Percentiles rank a stretch among this genome's conserved stretches.
Conservation (phyloP, 2,888 invertebrate species). For the Caenorhabditis auriculariae region DNA sequence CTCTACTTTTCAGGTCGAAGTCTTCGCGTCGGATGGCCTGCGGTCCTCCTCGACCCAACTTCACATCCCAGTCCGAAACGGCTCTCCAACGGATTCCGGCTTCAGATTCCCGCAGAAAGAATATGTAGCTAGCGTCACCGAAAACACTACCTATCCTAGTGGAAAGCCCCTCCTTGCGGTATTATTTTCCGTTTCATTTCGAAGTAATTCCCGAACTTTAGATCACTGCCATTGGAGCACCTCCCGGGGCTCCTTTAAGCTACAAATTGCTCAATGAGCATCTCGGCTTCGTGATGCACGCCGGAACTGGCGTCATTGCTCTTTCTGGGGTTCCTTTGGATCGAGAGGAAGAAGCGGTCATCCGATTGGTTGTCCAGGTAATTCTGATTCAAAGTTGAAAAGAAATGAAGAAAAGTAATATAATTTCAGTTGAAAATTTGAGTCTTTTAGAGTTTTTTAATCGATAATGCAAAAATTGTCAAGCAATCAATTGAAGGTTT, state of each 20-base stretch:
- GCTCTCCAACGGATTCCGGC: conserved; percentile 2
- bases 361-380: conserved; percentile 82
- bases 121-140: conserved; percentile 36
- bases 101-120: conserved; percentile 33
- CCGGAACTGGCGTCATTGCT: conserved; percentile 85
- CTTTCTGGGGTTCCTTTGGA: conserved; percentile 83
- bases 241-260: conserved; percentile 26
- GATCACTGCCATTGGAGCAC: conserved; percentile 69
- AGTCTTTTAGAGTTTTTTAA: no score
- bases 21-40: conserved; percentile 46
- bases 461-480: no score
- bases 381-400: conserved; percentile 19
- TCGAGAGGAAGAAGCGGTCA: conserved; percentile 79
- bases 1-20: conserved; percentile 30
- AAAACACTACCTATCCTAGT: conserved; percentile 71
- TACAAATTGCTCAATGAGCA: conserved; percentile 73
- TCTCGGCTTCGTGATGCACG: conserved; percentile 81
- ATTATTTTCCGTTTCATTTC: background rate
- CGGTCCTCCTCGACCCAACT: conserved; percentile 28
- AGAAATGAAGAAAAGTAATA: no score
- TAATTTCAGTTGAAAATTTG: no score
- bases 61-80: conserved; percentile 5
- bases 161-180: conserved; percentile 20
- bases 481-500: no score
- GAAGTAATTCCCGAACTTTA: conserved; percentile 39